These are phyloP conservation scores for Meteorus cinctellus DNA, from an alignment of 2,888 invertebrate species.

Conservation along the genomic window DNA sequence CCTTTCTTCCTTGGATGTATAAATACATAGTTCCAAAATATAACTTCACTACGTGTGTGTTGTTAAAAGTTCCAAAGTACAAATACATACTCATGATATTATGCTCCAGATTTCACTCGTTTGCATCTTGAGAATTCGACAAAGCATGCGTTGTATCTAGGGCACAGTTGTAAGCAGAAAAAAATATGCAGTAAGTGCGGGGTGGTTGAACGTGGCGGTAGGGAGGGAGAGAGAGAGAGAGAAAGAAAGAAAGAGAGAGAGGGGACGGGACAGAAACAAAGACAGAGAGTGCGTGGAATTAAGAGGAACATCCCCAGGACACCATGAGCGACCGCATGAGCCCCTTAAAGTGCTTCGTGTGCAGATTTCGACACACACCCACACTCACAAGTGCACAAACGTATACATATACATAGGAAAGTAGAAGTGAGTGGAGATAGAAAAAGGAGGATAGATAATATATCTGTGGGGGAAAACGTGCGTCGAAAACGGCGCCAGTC, in stretches of 20 bases:
- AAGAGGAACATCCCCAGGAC: conserved; percentile 36
- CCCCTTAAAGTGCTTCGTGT: conserved; percentile 33
- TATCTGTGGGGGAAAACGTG: conserved; percentile 19
- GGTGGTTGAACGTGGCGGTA: not conserved
- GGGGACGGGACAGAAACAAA: too few relatives aligned
- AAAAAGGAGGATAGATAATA: not conserved
- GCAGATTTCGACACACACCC: conserved; percentile 19
- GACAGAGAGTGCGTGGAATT: conserved; percentile 25
- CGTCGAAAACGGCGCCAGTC: conserved; percentile 30
- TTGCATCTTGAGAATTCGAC: conserved; percentile 18
- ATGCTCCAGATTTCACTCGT: conserved; percentile 16
- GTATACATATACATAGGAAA: not conserved
- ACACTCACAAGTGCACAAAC: not conserved
- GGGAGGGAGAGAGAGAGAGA: not conserved
- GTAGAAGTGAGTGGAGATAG: not conserved
- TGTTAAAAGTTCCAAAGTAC: not conserved
- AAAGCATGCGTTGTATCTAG: conserved; percentile 30
- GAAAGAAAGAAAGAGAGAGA: too few relatives aligned
- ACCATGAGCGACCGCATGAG: conserved; percentile 36
- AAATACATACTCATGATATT: not conserved
- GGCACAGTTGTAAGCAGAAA: conserved; percentile 30
- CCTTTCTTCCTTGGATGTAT: not conserved
- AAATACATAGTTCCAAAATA: not conserved
- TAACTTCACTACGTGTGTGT: not conserved
- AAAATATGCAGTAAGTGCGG: conserved; percentile 6